Conservation (phyloP, 2,113 vertebrate genomes). For the Malurus alboscapulatus region DNA sequence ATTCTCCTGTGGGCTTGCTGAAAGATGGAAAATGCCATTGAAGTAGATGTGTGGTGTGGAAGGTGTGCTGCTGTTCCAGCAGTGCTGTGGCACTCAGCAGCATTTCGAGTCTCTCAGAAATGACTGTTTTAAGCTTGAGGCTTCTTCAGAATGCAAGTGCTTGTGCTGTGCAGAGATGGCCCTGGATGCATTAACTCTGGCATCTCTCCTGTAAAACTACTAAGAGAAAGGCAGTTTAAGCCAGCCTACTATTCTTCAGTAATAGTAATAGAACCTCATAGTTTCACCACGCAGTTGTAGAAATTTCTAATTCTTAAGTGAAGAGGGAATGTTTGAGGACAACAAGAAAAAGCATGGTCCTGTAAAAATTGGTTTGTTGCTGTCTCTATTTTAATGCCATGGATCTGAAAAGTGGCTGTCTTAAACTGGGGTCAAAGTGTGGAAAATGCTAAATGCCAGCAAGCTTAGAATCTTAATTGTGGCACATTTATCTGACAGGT, state of each 20-base stretch:
- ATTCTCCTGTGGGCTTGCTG: background rate
- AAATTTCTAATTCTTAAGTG: background rate
- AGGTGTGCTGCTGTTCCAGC: background rate
- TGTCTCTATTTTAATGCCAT: background rate
- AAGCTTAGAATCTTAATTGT: background rate
- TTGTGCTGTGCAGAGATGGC: background rate
- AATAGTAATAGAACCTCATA: background rate
- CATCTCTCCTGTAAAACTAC: background rate
- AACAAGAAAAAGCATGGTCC: background rate
- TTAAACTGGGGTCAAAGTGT: background rate
- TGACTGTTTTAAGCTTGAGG: background rate
- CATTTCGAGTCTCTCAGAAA: background rate
- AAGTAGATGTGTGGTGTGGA: background rate
- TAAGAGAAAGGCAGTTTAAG: background rate
- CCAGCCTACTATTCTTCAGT: background rate
- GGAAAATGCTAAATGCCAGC: background rate
- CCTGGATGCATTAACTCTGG: background rate
- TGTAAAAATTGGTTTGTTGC: background rate
- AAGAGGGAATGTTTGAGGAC: background rate
- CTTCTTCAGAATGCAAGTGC: background rate
- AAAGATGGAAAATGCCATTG: background rate
- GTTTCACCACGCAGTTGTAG: background rate
- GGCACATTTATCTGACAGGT: background rate
- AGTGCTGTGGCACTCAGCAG: background rate
- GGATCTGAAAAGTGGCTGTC: background rate